Conservation (phyloP, 2,113 vertebrate species). For the Toxostoma redivivum region DNA sequence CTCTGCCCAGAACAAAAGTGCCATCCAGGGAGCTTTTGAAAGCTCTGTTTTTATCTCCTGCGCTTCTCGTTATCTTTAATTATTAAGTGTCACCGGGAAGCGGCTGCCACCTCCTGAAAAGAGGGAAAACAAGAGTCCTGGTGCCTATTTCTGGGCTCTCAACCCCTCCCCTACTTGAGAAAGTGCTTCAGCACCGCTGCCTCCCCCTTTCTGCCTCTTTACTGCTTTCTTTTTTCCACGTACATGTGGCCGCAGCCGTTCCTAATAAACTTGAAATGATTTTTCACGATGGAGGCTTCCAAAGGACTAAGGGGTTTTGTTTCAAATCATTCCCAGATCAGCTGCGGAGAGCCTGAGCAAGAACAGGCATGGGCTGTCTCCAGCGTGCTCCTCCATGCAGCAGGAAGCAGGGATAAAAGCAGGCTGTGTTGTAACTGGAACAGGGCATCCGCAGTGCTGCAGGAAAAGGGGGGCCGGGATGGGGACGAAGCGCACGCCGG, state of each 20-base stretch:
- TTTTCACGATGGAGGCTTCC: conserved; percentile 63
- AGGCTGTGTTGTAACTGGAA: not conserved
- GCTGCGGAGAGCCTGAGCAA: conserved; percentile 42
- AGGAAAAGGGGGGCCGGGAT: not conserved
- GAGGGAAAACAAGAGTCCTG: not conserved
- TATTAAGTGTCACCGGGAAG: not conserved
- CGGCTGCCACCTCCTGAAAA: not conserved
- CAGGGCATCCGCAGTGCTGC: conserved; percentile 1
- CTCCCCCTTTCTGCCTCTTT: not conserved
- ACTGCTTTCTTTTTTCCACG: conserved; percentile 15
- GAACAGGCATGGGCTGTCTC: conserved; percentile 12
- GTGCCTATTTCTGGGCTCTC: conserved; percentile 28
- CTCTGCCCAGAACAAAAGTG: not conserved
- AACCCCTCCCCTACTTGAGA: not conserved
- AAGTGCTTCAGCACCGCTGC: not conserved
- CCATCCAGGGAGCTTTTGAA: not conserved
- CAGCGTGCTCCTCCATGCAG: conserved; percentile 14
- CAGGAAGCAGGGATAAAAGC: conserved; percentile 56
- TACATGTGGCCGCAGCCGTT: conserved; percentile 71
- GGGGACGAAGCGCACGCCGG: not conserved
- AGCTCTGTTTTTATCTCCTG: not conserved
- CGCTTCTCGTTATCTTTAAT: not conserved
- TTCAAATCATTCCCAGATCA: conserved; percentile 76
- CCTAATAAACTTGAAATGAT: conserved; percentile 71
- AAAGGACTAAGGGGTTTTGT: conserved; percentile 58